Evolutionary conservation across 2,113 vertebrate genomes (phyloP).

Genomic region (Mirounga angustirostris): DNA sequence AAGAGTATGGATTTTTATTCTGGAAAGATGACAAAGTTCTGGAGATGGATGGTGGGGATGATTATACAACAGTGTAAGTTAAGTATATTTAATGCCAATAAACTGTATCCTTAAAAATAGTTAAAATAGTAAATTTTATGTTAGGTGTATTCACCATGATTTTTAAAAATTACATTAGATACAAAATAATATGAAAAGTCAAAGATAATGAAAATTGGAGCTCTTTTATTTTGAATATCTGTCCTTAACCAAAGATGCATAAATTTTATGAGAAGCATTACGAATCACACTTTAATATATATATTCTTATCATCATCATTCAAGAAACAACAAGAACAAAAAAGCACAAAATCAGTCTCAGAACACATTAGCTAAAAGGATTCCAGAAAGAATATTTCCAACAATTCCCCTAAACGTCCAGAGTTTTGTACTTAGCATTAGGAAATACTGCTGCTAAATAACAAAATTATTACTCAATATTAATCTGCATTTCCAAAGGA

Average conservation of each 20-base stretch:
- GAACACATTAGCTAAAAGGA: constrained; percentile 17
- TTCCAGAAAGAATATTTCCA: not conserved
- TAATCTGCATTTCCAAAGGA: constrained; percentile 30
- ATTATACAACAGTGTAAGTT: not conserved
- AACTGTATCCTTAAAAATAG: not conserved
- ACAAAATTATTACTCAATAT: constrained; percentile 3
- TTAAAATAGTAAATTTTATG: not conserved
- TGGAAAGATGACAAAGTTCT: not conserved
- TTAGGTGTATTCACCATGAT: not conserved
- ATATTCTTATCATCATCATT: not conserved
- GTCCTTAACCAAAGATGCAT: not conserved
- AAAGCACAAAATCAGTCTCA: not conserved
- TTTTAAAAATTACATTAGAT: not conserved
- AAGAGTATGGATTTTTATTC: not conserved
- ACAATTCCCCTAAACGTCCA: not conserved
- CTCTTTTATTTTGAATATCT: not conserved
- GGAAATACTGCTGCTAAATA: not conserved
- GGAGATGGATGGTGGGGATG: not conserved
- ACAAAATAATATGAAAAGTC: not conserved
- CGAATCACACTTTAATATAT: not conserved
- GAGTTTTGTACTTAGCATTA: not conserved
- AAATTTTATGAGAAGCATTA: not conserved
- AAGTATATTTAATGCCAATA: not conserved
- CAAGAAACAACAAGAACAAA: not conserved
- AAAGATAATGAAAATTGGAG: constrained; percentile 1